Percentiles rank a stretch among this genome's conserved stretches.
phyloP scores from a whole-genome alignment of 2,113 vertebrate genomes.

The Fulmarus glacialis region DNA sequence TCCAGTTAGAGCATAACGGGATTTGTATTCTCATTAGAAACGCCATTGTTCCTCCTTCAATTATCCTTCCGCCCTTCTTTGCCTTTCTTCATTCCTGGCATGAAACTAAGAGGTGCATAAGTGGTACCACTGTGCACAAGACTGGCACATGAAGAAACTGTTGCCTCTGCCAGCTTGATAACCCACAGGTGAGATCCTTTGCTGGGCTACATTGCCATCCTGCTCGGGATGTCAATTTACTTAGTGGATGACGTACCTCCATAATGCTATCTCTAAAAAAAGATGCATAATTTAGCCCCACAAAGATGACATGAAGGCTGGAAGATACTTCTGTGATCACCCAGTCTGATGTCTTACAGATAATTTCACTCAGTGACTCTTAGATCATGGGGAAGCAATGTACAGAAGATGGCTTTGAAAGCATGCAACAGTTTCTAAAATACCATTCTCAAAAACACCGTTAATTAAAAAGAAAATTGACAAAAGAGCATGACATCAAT shows the following conservation, averaged over 20 bases:
- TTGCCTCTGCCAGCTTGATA: background rate
- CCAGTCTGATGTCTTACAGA: background rate
- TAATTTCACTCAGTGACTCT: background rate
- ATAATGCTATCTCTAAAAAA: background rate
- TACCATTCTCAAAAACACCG: background rate
- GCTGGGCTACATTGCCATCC: background rate
- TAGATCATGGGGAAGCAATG: background rate
- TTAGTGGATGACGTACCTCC: background rate
- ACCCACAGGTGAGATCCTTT: background rate
- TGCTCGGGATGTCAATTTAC: background rate
- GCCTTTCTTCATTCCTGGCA: background rate
- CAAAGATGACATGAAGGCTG: background rate
- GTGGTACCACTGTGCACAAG: background rate
- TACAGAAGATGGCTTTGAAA: background rate
- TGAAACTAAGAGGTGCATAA: background rate
- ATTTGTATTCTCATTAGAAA: background rate
- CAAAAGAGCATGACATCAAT: background rate
- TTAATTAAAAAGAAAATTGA: conserved; percentile 54
- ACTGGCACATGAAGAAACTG: rapidly evolving
- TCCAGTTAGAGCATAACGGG: background rate
- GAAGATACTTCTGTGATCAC: background rate
- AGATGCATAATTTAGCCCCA: background rate
- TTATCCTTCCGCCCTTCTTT: background rate
- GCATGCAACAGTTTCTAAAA: background rate
- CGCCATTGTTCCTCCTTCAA: background rate